Percentiles rank a stretch among this genome's conserved stretches.
Conservation (phyloP, 1,140 invertebrate species). For the Papilio helenus region DNA sequence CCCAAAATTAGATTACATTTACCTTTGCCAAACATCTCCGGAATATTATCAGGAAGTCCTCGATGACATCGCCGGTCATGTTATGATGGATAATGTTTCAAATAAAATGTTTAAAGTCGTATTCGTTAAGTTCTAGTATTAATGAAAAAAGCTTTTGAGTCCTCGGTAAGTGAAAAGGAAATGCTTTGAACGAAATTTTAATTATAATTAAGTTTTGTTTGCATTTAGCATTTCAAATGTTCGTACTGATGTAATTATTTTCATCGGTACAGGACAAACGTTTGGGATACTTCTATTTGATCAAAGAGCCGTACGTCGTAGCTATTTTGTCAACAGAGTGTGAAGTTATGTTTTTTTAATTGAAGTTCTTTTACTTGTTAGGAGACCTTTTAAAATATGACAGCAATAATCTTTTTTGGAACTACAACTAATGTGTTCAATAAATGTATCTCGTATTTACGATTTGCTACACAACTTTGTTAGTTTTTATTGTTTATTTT, state of each 20-base stretch:
- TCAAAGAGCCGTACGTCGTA: background rate
- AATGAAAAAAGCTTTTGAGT: background rate
- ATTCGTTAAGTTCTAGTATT: background rate
- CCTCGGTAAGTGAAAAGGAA: background rate
- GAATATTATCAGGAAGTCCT: constrained; percentile 85
- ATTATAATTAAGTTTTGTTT: background rate
- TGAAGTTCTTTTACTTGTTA: too few species aligned
- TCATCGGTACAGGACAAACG: background rate
- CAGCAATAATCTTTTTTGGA: background rate
- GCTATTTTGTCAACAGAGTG: background rate
- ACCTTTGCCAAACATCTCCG: constrained; percentile 84
- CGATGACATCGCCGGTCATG: constrained; percentile 85
- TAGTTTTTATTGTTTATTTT: too few species aligned
- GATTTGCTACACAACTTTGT: too few species aligned
- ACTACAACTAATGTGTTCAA: too few species aligned
- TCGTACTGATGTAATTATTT: background rate
- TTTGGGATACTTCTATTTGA: background rate
- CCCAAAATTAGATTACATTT: constrained; percentile 75
- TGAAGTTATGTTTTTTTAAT: too few species aligned
- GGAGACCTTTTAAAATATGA: background rate
- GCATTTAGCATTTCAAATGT: background rate
- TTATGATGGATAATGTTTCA: too few species aligned
- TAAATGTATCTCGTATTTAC: too few species aligned
- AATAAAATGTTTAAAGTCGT: background rate
- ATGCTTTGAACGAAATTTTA: background rate